A percentile compares a stretch with the other conserved stretches of the same genome.
These are phyloP conservation scores for Xylophagus ater DNA, from an alignment of 2,888 invertebrate species.

Conservation along the genomic window DNA sequence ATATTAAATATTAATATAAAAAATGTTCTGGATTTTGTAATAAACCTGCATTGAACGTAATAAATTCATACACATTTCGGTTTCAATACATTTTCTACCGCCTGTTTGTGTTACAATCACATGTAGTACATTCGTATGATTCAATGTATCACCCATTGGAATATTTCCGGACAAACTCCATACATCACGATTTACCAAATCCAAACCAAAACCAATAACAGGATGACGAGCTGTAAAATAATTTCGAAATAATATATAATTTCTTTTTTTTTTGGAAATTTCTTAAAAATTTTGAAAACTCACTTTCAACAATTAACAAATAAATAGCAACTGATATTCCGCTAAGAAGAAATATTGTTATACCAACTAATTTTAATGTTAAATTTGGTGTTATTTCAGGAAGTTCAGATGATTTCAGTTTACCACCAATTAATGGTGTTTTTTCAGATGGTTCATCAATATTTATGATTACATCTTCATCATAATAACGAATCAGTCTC, in stretches of 20 bases:
- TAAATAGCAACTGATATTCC: slow-evolving; percentile 28
- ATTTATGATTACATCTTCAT: too few relatives aligned
- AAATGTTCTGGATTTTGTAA: background rate
- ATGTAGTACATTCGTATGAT: slow-evolving; percentile 26
- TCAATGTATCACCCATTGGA: slow-evolving; percentile 17
- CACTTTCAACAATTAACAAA: slow-evolving; percentile 31
- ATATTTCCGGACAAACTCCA: slow-evolving; percentile 24
- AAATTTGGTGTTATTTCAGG: background rate
- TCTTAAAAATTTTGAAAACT: slow-evolving; percentile 18
- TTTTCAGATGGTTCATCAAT: slow-evolving; percentile 23
- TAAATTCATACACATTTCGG: slow-evolving; percentile 31
- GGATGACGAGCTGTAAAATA: slow-evolving; percentile 16
- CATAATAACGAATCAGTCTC: too few relatives aligned
- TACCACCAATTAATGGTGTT: slow-evolving; percentile 21
- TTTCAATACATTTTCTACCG: slow-evolving; percentile 31
- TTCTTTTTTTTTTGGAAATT: slow-evolving; percentile 3
- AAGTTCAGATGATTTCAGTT: background rate
- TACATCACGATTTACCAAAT: slow-evolving; percentile 27
- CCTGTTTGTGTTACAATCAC: slow-evolving; percentile 41
- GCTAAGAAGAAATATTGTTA: slow-evolving; percentile 23
- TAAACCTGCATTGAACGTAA: slow-evolving; percentile 40
- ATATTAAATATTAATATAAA: background rate
- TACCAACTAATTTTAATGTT: slow-evolving; percentile 23
- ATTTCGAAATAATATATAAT: slow-evolving; percentile 12
- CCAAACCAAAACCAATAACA: slow-evolving; percentile 25